phyloP scores from a whole-genome alignment of 2,113 vertebrate genomes.

The Callipepla squamata region DNA sequence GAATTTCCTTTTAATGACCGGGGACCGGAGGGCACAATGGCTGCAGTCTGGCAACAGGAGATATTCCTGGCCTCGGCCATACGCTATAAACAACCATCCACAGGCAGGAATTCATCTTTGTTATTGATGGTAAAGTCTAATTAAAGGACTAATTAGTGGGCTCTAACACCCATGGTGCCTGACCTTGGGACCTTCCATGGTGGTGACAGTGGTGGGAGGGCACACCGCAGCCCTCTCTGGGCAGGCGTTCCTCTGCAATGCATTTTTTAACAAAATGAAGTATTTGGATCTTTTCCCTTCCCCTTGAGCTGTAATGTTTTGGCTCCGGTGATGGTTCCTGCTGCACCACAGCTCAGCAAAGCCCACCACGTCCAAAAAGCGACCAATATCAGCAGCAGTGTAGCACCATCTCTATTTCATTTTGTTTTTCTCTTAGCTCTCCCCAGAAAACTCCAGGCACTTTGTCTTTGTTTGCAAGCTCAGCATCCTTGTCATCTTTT shows the following conservation, averaged over 20 bases:
- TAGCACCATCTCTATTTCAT: not conserved
- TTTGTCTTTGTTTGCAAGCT: conserved; percentile 16
- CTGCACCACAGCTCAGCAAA: not conserved
- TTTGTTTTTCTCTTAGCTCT: not conserved
- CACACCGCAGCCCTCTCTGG: not conserved
- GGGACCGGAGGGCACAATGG: not conserved
- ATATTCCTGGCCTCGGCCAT: not conserved
- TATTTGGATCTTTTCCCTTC: not conserved
- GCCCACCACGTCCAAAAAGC: not conserved
- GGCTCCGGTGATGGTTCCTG: not conserved
- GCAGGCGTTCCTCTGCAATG: not conserved
- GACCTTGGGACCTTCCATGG: not conserved
- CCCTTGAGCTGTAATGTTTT: not conserved
- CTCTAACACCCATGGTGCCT: not conserved
- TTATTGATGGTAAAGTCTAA: not conserved
- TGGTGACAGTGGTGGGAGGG: not conserved
- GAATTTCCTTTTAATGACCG: conserved; percentile 43
- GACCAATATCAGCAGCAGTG: not conserved
- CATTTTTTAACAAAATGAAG: not conserved
- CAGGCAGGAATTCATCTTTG: not conserved
- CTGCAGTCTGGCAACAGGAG: not conserved
- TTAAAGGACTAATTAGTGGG: not conserved
- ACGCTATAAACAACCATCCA: not conserved
- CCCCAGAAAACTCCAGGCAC: not conserved
- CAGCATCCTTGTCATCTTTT: not conserved